Evolutionary conservation across 2,888 invertebrate species (phyloP), one percentile per base, ranked within the genome.

Genomic region (Linyphia triangularis): DNA sequence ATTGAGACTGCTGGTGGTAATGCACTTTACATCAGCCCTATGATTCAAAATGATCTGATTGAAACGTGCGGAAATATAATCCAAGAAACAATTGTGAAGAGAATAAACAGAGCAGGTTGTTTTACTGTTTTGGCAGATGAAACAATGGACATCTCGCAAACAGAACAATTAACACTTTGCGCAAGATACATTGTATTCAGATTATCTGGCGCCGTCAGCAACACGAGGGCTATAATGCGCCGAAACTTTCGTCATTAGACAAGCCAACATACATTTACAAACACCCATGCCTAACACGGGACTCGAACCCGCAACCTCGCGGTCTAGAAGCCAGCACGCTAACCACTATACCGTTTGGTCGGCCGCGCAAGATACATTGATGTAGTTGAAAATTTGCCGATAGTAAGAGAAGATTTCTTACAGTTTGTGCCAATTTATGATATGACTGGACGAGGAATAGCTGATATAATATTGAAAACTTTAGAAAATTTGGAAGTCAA

Each of bases 61-160:
- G n/a, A 67, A 10, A 67, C 19, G 24, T 43, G 65, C 28, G 78
- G 67, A 43, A 40, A 43, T 10, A 28, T 67, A 0, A 67, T 67
- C 1, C 40, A 65, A 79, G 51, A 65, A 9, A 19, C 40, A 40
- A 43, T 67, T 67, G 78, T 26, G 0, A n/a, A 40, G 5, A 65
- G 65, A 40, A 43, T 67, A 26, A 40, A 40, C n/a, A n/a, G 24
- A 0, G 65, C 51, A 26, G n/a, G 13, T 26, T 65, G 19, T 19
- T 79, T 37, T 37, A 30, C 78, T 13, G 65, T 79, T n/a, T 10
- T 79, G 30, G 78, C 65, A 7, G 78, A 65, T 19, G 67, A 79
- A 65, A 67, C 78, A 10, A 79, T 65, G n/a, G 78, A 79, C n/a
- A 79, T 79, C 1, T 22, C 65, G 1, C 43, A 67, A 30, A 59